Evolutionary conservation across 2,113 vertebrate genomes (phyloP).

Genomic region (Pygoscelis antarcticus): DNA sequence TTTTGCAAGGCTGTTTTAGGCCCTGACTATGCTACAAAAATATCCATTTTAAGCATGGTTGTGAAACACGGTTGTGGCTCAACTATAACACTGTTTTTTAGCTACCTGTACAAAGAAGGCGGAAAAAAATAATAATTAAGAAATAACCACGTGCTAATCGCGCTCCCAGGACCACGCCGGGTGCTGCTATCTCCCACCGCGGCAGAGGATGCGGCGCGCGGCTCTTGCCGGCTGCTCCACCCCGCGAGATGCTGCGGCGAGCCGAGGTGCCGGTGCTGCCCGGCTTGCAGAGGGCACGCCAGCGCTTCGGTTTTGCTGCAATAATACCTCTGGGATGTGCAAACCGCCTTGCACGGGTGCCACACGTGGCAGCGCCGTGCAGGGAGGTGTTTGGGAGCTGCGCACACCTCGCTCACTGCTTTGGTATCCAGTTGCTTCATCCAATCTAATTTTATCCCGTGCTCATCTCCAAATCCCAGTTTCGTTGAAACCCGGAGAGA

Average conservation of each 20-base stretch:
- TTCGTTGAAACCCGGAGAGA: not conserved
- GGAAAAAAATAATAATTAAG: not conserved
- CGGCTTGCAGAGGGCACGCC: not conserved
- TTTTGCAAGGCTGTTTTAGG: conserved; percentile 71
- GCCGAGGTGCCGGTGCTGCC: not conserved
- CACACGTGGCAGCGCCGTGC: rapidly evolving
- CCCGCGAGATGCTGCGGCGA: not conserved
- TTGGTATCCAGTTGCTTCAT: conserved; percentile 17
- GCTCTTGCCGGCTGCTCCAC: not conserved
- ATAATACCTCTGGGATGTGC: not conserved
- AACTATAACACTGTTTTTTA: not conserved
- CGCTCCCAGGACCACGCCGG: not conserved
- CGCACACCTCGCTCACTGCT: not conserved
- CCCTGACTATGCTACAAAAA: conserved; percentile 70
- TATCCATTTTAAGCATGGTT: conserved; percentile 50
- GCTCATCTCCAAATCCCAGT: not conserved
- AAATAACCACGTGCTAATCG: not conserved
- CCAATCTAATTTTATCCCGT: not conserved
- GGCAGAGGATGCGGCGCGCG: rapidly evolving
- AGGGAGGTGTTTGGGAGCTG: not conserved
- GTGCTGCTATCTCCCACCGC: rapidly evolving
- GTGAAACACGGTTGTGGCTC: conserved; percentile 58
- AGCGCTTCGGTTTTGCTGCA: rapidly evolving
- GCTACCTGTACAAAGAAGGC: not conserved
- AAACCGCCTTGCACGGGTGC: not conserved